A percentile compares a stretch with the other conserved stretches of the same genome.
Evolutionary conservation across 1,140 invertebrate species (phyloP).

Genomic region (Cecropterus lyciades): DNA sequence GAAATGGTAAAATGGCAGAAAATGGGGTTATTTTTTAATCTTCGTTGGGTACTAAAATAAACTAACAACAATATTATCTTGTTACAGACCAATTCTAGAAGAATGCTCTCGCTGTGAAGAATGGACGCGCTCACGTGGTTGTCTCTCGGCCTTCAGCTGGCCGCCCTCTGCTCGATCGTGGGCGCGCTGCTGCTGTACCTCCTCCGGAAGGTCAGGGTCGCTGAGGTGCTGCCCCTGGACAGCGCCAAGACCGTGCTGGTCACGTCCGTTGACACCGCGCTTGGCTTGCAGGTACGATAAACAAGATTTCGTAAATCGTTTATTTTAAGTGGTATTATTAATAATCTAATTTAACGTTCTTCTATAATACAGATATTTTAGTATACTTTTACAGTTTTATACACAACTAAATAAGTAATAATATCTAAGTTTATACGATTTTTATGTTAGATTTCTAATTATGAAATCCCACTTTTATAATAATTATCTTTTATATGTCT

Average conservation of each 20-base stretch:
- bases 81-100: constrained; percentile 57
- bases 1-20: too few species aligned
- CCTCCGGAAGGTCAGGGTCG: constrained; percentile 88
- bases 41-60: too few species aligned
- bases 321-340: too few species aligned
- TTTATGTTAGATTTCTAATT: too few species aligned
- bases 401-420: too few species aligned
- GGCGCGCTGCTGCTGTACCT: constrained; percentile 90
- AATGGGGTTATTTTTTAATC: too few species aligned
- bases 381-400: too few species aligned
- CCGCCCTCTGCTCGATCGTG: constrained; percentile 91
- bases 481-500: too few species aligned
- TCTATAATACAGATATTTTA: too few species aligned
- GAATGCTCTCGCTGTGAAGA: constrained; percentile 59
- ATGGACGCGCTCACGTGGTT: constrained; percentile 92
- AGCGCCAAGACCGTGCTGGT: constrained; percentile 88
- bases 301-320: neutral
- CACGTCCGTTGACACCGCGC: constrained; percentile 90
- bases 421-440: too few species aligned
- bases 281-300: constrained; percentile 87
- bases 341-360: too few species aligned
- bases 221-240: constrained; percentile 79
- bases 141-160: constrained; percentile 90
- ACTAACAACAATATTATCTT: constrained; percentile 24
- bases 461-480: too few species aligned